Conservation (phyloP, 1,140 invertebrate genomes). For the Thrips palmi region DNA sequence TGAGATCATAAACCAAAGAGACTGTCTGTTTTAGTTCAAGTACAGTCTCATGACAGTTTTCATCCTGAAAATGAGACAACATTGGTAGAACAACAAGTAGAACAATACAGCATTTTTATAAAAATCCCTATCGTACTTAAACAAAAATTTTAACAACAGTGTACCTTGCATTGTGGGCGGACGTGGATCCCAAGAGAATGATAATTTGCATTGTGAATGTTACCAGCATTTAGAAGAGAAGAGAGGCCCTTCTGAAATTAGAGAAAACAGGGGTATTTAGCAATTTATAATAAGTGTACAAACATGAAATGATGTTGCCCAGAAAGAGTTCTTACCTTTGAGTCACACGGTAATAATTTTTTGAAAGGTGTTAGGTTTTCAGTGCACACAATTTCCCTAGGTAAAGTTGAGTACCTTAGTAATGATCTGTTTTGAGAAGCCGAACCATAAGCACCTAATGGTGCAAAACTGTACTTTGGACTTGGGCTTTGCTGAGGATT, state of each 20-base stretch:
- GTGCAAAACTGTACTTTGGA: constrained; percentile 67
- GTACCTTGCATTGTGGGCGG: constrained; percentile 50
- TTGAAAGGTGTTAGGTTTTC: constrained; percentile 98
- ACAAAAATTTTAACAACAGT: constrained; percentile 12
- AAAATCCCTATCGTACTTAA: not conserved
- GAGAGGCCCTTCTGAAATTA: constrained; percentile 59
- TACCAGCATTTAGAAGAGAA: constrained; percentile 72
- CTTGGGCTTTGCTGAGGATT: constrained; percentile 70
- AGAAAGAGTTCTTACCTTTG: constrained; percentile 32
- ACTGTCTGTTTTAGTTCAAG: constrained; percentile 70
- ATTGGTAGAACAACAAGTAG: not conserved
- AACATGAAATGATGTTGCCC: constrained; percentile 8
- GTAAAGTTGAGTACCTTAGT: constrained; percentile 70
- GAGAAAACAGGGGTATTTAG: constrained; percentile 13
- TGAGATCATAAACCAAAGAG: constrained; percentile 68
- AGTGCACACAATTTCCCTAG: constrained; percentile 91
- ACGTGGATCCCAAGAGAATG: constrained; percentile 80
- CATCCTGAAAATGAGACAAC: constrained; percentile 22
- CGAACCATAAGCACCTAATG: constrained; percentile 40
- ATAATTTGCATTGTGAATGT: constrained; percentile 84
- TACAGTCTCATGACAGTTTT: constrained; percentile 38
- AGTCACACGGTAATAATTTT: constrained; percentile 85
- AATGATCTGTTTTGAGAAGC: constrained; percentile 30
- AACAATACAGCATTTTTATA: not conserved
- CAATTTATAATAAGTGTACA: constrained; percentile 6